Evolutionary conservation across 2,113 vertebrate species (phyloP).

Genomic region (Nesoenas mayeri): DNA sequence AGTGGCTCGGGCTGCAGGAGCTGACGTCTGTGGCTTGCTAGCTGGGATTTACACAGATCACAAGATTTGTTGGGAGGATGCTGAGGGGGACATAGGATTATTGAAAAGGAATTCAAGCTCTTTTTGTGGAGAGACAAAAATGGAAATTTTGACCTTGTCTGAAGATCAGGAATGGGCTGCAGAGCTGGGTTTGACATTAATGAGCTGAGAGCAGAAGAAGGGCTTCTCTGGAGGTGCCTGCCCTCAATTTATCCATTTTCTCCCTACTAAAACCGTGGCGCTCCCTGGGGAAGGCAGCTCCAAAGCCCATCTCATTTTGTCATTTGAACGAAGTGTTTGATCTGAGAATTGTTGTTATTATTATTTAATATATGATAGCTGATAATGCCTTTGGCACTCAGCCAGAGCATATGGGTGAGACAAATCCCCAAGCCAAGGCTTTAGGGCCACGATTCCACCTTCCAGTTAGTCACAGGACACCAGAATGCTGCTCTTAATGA

Average conservation of each 20-base stretch:
- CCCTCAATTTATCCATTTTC: conserved; percentile 44
- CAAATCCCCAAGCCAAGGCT: not conserved
- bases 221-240: not conserved
- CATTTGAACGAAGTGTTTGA: conserved; percentile 12
- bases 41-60: not conserved
- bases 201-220: not conserved
- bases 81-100: not conserved
- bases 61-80: not conserved
- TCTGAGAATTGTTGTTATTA: not conserved
- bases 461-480: conserved; percentile 49
- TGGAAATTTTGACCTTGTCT: conserved; percentile 42
- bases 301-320: conserved; percentile 6
- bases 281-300: not conserved
- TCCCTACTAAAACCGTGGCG: not conserved
- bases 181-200: conserved; percentile 2
- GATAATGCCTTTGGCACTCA: not conserved
- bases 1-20: not conserved
- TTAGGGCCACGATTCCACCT: not conserved
- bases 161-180: not conserved
- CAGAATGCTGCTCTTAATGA: conserved; percentile 49
- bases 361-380: not conserved
- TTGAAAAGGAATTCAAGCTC: not conserved
- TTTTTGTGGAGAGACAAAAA: not conserved
- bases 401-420: not conserved
- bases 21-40: not conserved